Percentiles rank a stretch among this genome's conserved stretches.
These are phyloP conservation scores for Margarornis squamiger DNA, from an alignment of 2,797 vertebrate genomes.

Conservation along the genomic window DNA sequence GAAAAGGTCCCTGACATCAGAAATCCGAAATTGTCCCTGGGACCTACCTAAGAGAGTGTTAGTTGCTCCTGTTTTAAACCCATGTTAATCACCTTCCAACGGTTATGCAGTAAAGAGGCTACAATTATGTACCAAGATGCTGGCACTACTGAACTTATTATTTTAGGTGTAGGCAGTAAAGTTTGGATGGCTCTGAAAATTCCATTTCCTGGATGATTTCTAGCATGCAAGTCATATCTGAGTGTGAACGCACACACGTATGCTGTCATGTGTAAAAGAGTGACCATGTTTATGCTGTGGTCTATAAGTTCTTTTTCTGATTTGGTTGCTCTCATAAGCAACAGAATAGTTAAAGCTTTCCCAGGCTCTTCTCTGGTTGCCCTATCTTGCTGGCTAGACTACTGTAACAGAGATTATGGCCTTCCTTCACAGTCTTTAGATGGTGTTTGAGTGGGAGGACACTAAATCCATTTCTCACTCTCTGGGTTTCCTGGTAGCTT, in stretches of 20 bases:
- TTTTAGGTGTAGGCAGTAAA: neutral
- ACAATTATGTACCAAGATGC: neutral
- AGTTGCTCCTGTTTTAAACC: neutral
- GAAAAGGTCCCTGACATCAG: neutral
- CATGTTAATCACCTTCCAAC: neutral
- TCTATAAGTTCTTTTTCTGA: fast-evolving
- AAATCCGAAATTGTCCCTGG: neutral
- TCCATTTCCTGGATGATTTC: neutral
- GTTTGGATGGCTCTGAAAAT: neutral
- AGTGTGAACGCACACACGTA: fast-evolving
- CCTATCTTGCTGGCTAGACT: neutral
- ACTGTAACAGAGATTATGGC: neutral
- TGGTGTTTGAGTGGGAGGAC: neutral
- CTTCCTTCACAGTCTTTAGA: neutral
- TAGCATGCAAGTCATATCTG: neutral
- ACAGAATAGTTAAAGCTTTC: neutral
- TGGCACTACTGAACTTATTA: neutral
- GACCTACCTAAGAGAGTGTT: neutral
- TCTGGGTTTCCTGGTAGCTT: neutral
- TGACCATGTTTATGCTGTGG: neutral
- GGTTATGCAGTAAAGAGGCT: neutral
- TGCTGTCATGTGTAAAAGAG: neutral
- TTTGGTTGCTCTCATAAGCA: neutral
- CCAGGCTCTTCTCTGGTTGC: neutral
- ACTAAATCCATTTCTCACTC: neutral